A percentile compares a stretch with the other conserved stretches of the same genome.
Evolutionary conservation across 2,888 invertebrate species (phyloP).

Genomic region (Drosophila neoperkinsi): DNA sequence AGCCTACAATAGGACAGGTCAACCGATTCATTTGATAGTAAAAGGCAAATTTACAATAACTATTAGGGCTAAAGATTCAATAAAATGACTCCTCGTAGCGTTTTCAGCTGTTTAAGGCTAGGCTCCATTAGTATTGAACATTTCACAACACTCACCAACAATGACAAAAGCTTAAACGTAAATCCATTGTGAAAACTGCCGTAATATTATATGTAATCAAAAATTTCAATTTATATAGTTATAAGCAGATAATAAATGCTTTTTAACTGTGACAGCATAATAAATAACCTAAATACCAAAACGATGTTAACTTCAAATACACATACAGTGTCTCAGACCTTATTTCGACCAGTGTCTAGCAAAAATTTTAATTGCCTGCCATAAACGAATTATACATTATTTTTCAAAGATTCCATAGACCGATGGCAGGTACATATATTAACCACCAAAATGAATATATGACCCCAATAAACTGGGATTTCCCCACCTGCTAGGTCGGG

Average conservation of each 20-base stretch:
- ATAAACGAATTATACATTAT: too few species aligned
- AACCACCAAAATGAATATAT: too few species aligned
- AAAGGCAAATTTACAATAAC: neutral
- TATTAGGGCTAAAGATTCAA: neutral
- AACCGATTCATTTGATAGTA: neutral
- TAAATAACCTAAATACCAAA: neutral
- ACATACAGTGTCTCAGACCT: neutral
- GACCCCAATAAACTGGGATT: too few species aligned
- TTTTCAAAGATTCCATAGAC: too few species aligned
- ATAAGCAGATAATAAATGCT: constrained; percentile 31
- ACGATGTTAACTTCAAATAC: neutral
- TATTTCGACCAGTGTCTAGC: too few species aligned
- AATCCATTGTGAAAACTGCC: constrained; percentile 50
- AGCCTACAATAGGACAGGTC: neutral
- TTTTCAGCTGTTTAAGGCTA: neutral
- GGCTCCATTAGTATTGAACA: neutral
- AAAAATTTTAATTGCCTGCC: too few species aligned
- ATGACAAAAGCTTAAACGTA: constrained; percentile 1
- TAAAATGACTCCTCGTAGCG: neutral
- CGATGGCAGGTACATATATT: too few species aligned
- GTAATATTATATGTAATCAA: constrained; percentile 39
- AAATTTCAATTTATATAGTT: constrained; percentile 41
- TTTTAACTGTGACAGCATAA: constrained; percentile 26
- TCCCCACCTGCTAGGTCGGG: too few species aligned
- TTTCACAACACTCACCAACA: constrained; percentile 2